Evolutionary conservation across 2,113 vertebrate species (phyloP), one percentile per base, ranked within the genome.

Genomic region (Boulengeromyrus knoepffleri): DNA sequence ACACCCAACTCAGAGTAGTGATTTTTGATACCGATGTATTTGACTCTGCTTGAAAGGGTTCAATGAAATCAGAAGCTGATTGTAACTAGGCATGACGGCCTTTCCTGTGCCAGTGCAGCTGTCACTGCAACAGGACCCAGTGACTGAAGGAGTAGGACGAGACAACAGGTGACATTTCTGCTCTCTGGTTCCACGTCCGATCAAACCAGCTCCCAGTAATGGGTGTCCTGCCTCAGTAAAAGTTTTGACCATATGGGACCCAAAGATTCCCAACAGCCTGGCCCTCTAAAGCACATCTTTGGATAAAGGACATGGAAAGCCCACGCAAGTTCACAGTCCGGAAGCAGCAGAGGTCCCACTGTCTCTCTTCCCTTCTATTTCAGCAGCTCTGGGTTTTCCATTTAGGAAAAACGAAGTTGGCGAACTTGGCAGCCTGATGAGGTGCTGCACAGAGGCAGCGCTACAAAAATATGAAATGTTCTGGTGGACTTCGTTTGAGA

Each of bases 261-360:
- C 56, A 86, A 90, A 90, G 89, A 27, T 90, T 80, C 86, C 86
- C 88, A 46, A 84, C 45, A 31, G 27, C 49, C 39, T 27, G 66
- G 17, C 74, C 74, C 10, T 24, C 66, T 90, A 58, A 39, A 85
- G 52, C 86, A 89, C 89, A 74, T 53, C 89, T 89, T 87, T 91
- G 83, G 89, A 80, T 50, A 88, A 15, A 53, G 84, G 56, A 87
- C 62, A 88, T 89, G 45, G 80, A 21, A 89, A 88, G 46, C 39
- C 89, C 50, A 21, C 27, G 66, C 66, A 53, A 36, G 70, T 87
- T 27, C 49, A 62, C 89, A 88, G 88, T 77, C 36, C 36, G 90
- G 77, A 88, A 77, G 83, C 86, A 83, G 88, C 74, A 24, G 50
- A 84, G 85, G 85, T 31, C 10, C 5, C 45, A 27, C 21, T 27